Evolutionary conservation across 92 coral and sea anemone species (phyloP), one percentile per base, ranked within the genome.

Genomic region (Porites lobata): DNA sequence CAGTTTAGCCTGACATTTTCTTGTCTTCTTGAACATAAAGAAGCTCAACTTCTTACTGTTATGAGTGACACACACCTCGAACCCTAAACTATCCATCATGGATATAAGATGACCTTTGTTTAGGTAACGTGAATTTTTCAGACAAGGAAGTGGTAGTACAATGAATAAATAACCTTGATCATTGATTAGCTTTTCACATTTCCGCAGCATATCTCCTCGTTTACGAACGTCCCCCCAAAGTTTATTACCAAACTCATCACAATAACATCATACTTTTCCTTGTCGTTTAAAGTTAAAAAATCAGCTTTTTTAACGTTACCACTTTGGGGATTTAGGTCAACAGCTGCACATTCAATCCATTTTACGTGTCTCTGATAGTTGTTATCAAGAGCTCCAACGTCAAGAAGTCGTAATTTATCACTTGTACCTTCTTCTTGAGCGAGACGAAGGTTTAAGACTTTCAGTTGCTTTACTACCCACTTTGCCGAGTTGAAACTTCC

Each of bases 261-360:
- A 12, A 93, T 88, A 17, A 93, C 93, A 81, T 93, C 86, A 69
- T 82, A 93, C 24, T 59, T 20, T 17, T 59, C 62, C 20, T 65
- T 71, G n/a, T 64, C 26, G 12, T 84, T 63, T 8, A 90, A 69
- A 38, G 85, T 87, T 6, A 93, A 65, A 26, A 93, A 90, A 69
- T 93, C 96, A 78, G 91, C 86, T 75, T 90, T 83, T 21, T 67
- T 13, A 24, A 93, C 84, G 14, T 47, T 26, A 72, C 78, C 78
- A 38, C 72, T 86, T 74, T 90, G 96, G 13, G 96, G 96, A 77
- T 93, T 93, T 20, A 93, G 80, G 78, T 93, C 96, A 43, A 93
- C 90, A 57, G 96, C 78, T 50, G 93, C 90, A 56, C 96, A 93
- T 61, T 93, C 83, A 58, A 93, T 90, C 96, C 96, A 93, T 51